phyloP scores from a whole-genome alignment of 1,140 invertebrate species.

The Orius insidiosus region DNA sequence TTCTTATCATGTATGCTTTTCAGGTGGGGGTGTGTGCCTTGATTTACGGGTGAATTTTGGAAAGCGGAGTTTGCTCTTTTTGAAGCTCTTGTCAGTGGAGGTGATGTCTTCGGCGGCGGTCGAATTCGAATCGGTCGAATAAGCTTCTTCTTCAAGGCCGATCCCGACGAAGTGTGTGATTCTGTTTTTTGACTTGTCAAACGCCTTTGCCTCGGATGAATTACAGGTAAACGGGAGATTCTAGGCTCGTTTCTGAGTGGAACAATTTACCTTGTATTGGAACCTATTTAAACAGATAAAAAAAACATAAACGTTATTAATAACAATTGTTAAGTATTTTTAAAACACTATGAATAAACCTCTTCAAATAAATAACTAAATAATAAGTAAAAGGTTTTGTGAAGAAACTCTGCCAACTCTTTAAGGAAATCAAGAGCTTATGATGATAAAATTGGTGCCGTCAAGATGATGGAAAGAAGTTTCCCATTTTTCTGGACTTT shows the following conservation, averaged over 20 bases:
- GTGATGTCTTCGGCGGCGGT: constrained; percentile 28
- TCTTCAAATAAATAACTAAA: too few species aligned
- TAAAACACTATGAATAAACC: too few species aligned
- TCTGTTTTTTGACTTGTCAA: background rate
- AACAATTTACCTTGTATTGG: too few species aligned
- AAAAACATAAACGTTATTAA: too few species aligned
- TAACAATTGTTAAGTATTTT: too few species aligned
- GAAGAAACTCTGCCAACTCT: too few species aligned
- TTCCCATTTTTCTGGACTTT: too few species aligned
- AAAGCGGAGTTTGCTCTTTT: constrained; percentile 29
- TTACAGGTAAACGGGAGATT: constrained; percentile 12
- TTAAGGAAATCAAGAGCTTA: too few species aligned
- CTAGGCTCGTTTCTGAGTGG: constrained; percentile 10
- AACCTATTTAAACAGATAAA: too few species aligned
- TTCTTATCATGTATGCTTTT: constrained; percentile 11
- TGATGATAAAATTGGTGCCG: too few species aligned
- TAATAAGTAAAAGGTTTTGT: too few species aligned
- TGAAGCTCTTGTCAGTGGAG: constrained; percentile 25
- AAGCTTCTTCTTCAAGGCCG: constrained; percentile 29
- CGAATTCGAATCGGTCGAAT: constrained; percentile 34
- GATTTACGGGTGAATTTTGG: constrained; percentile 19
- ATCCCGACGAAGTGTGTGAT: constrained; percentile 5
- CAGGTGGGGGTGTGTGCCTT: constrained; percentile 12
- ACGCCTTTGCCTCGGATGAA: constrained; percentile 10
- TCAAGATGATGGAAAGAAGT: too few species aligned